Percentiles rank a stretch among this genome's conserved stretches.
Conservation (phyloP, 2,797 vertebrate genomes). For the Brachyrhaphis roseni region DNA sequence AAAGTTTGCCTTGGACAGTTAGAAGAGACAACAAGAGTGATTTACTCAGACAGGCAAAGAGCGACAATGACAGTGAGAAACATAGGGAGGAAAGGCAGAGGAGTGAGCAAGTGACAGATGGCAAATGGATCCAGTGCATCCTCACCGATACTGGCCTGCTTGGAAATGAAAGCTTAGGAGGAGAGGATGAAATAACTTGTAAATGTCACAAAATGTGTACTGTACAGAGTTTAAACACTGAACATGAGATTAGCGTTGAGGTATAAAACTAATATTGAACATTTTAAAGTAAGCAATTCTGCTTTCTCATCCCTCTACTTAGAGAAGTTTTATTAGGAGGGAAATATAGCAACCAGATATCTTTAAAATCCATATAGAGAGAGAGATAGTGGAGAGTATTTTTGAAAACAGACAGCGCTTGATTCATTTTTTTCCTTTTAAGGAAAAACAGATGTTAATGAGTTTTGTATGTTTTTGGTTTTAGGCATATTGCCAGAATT, state of each 20-base stretch:
- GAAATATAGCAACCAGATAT: neutral
- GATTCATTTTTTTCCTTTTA: neutral
- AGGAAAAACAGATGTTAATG: neutral
- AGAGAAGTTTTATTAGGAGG: neutral
- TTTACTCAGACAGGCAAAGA: slow-evolving; percentile 33
- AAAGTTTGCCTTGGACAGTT: slow-evolving; percentile 50
- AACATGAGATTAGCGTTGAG: neutral
- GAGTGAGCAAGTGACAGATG: slow-evolving; percentile 45
- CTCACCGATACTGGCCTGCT: slow-evolving; percentile 40
- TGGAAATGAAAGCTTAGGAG: slow-evolving; percentile 4
- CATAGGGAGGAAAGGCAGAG: slow-evolving; percentile 21
- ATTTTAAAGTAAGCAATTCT: neutral
- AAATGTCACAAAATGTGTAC: neutral
- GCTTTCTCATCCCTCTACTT: neutral
- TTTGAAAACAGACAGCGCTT: neutral
- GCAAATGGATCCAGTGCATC: slow-evolving; percentile 52
- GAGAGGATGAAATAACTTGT: neutral
- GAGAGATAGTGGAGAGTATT: neutral
- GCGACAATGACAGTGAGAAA: slow-evolving; percentile 12
- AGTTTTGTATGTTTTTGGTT: neutral
- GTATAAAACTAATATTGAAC: neutral
- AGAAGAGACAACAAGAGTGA: slow-evolving; percentile 39
- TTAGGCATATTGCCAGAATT: neutral
- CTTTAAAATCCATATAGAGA: neutral
- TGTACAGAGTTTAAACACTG: neutral